Evolutionary conservation across 2,113 vertebrate species (phyloP).

Genomic region (Spermophilus dauricus): DNA sequence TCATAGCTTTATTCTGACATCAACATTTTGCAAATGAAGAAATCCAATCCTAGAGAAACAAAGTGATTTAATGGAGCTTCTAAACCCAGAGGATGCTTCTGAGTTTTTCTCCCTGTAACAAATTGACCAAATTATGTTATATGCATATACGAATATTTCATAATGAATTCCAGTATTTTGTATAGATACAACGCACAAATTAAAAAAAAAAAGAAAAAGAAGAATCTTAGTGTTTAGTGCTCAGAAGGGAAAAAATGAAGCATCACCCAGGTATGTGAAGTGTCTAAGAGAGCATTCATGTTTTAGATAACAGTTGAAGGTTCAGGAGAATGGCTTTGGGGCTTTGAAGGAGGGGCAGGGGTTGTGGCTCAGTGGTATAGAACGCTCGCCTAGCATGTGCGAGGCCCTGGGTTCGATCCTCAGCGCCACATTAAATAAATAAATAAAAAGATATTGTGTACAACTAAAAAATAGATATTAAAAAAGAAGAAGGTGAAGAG

Average conservation of each 20-base stretch:
- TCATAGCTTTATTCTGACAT: background rate
- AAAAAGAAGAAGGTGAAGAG: background rate
- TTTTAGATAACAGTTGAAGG: background rate
- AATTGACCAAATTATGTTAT: no score
- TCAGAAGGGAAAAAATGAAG: background rate
- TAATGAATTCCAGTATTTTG: no score
- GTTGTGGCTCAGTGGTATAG: no score
- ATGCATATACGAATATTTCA: no score
- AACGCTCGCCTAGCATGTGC: no score
- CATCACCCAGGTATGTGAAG: background rate
- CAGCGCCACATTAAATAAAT: no score
- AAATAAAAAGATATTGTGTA: no score
- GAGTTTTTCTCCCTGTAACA: background rate
- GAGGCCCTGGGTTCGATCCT: no score
- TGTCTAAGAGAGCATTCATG: background rate
- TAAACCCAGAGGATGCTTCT: background rate
- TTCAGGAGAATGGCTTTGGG: background rate
- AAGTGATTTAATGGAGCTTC: background rate
- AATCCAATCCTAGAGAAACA: background rate
- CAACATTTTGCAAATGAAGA: conserved; percentile 14
- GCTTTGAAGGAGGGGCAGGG: no score
- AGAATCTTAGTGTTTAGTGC: background rate
- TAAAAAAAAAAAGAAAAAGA: background rate
- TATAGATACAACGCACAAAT: no score
- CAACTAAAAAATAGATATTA: no score